phyloP scores from a whole-genome alignment of 2,113 vertebrate species.

The Percina caprodes region DNA sequence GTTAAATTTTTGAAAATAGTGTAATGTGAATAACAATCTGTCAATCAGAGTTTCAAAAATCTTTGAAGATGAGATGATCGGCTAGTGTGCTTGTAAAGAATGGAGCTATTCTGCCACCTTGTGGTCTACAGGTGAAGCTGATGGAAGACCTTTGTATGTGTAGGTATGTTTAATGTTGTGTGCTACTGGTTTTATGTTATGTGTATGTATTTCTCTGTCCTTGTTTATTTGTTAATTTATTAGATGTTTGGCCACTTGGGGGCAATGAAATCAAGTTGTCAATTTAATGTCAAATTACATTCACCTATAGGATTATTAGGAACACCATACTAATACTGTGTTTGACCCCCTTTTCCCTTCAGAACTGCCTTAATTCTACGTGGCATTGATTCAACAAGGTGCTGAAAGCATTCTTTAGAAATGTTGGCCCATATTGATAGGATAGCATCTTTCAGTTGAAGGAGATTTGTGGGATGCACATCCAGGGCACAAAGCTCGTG shows the following conservation, averaged over 20 bases:
- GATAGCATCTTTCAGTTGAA: no score
- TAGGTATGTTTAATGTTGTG: background rate
- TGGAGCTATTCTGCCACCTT: conserved; percentile 23
- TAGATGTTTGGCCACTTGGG: background rate
- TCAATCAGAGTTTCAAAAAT: background rate
- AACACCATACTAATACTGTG: no score
- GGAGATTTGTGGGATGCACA: no score
- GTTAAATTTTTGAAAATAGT: background rate
- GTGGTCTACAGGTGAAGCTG: background rate
- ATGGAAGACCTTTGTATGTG: no score
- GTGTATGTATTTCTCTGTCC: background rate
- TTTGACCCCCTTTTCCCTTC: no score
- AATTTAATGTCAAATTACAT: no score
- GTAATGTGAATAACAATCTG: background rate
- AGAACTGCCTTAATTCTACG: no score
- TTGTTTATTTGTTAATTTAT: background rate
- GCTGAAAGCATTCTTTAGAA: no score
- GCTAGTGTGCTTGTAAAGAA: background rate
- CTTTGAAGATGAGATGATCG: background rate
- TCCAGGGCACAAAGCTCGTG: no score
- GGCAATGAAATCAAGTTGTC: background rate
- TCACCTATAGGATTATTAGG: no score
- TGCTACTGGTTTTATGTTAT: background rate
- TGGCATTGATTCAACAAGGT: no score
- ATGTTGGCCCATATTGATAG: no score